Percentiles rank a stretch among this genome's conserved stretches.
Evolutionary conservation across 2,888 invertebrate genomes (phyloP).

Genomic region (Pandemis cinnamomeana): DNA sequence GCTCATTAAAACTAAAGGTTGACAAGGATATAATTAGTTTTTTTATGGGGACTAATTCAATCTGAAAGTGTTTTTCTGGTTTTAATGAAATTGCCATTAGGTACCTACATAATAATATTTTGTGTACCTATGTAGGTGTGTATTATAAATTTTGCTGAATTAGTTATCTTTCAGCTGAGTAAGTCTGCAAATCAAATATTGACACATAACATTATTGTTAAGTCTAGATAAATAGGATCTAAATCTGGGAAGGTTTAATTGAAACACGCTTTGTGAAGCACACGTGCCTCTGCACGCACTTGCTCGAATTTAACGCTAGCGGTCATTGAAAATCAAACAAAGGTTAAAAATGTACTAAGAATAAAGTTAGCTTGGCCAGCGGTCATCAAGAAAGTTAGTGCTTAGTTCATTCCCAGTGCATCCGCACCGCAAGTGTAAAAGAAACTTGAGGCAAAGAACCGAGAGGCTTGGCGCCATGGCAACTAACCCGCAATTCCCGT

Average conservation of each 20-base stretch:
- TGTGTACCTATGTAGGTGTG: too few species aligned
- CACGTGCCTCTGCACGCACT: background rate
- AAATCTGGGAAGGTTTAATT: background rate
- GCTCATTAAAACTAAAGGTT: too few species aligned
- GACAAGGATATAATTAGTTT: too few species aligned
- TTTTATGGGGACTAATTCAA: too few species aligned
- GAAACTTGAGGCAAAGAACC: conserved; percentile 46
- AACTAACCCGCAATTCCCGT: conserved; percentile 51
- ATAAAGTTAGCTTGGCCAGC: background rate
- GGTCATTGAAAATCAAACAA: too few species aligned
- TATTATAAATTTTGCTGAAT: too few species aligned
- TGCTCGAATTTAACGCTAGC: background rate
- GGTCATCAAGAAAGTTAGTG: background rate
- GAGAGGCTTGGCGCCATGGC: conserved; percentile 60
- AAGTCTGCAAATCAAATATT: background rate
- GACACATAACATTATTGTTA: background rate
- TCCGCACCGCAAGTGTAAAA: conserved; percentile 9
- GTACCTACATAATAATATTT: too few species aligned
- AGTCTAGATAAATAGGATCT: background rate
- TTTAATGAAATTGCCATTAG: too few species aligned
- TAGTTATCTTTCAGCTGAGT: too few species aligned
- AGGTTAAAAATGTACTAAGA: too few species aligned
- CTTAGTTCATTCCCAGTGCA: background rate
- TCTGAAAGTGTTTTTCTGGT: too few species aligned
- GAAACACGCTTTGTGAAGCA: background rate